Conservation (phyloP, 2,888 invertebrate genomes). For the Leistus spinibarbis region DNA sequence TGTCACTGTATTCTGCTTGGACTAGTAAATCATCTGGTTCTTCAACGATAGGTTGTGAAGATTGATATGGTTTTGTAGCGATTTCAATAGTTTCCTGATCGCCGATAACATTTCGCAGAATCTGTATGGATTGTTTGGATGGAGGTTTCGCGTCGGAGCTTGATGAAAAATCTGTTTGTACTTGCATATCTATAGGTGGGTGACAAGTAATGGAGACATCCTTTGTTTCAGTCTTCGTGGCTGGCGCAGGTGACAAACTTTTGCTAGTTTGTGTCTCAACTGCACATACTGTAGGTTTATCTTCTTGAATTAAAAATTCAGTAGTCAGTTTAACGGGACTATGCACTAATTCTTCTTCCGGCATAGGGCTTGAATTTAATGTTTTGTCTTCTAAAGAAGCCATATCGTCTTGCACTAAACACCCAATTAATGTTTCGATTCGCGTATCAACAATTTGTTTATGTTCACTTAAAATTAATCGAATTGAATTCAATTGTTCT, state of each 20-base stretch:
- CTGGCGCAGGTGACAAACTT: conserved; percentile 60
- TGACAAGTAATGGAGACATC: conserved; percentile 63
- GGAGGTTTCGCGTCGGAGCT: conserved; percentile 48
- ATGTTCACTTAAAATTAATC: conserved; percentile 66
- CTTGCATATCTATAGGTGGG: conserved; percentile 64
- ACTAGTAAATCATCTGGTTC: conserved; percentile 67
- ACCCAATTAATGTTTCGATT: conserved; percentile 62
- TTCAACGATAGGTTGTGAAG: conserved; percentile 60
- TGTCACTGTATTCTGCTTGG: conserved; percentile 77
- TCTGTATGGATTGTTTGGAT: conserved; percentile 69
- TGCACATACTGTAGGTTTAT: conserved; percentile 49
- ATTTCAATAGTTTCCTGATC: conserved; percentile 76
- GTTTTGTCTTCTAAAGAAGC: conserved; percentile 67
- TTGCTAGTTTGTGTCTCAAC: conserved; percentile 74
- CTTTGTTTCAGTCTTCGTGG: conserved; percentile 52
- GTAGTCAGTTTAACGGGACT: conserved; percentile 45
- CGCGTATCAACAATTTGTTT: conserved; percentile 66
- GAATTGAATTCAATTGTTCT: conserved; percentile 64
- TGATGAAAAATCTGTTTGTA: conserved; percentile 59
- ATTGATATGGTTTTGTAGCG: conserved; percentile 65
- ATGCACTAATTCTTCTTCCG: conserved; percentile 66
- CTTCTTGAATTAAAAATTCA: conserved; percentile 44
- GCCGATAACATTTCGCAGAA: conserved; percentile 67
- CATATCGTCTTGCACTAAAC: conserved; percentile 54
- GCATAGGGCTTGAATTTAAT: conserved; percentile 74